These are phyloP conservation scores for Proales similis DNA, from an alignment of 1,140 invertebrate genomes.

Conservation along the genomic window DNA sequence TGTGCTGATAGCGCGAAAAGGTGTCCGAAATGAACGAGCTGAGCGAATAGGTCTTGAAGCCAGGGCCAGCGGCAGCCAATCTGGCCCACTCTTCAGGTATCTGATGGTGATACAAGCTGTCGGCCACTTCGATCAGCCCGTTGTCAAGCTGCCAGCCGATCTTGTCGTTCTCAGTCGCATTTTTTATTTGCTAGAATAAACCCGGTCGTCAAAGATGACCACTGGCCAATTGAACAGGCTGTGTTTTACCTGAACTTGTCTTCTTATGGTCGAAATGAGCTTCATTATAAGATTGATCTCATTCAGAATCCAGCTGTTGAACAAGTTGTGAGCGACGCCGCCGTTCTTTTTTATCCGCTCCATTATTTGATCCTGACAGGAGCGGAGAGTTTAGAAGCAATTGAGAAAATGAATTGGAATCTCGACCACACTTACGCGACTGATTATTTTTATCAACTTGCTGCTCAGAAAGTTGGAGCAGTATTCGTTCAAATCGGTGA, in stretches of 20 bases:
- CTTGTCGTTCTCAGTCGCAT: constrained; percentile 45
- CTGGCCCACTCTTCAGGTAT: constrained; percentile 45
- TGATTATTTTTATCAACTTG: constrained; percentile 45
- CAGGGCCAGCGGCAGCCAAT: background rate
- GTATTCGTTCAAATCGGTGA: constrained; percentile 50
- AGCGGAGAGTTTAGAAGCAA: constrained; percentile 1
- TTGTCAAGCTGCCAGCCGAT: constrained; percentile 47
- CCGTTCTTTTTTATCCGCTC: constrained; percentile 50
- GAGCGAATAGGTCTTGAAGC: constrained; percentile 14
- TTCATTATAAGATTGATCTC: constrained; percentile 49
- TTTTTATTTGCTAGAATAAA: constrained; percentile 45
- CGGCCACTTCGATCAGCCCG: constrained; percentile 45
- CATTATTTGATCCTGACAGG: constrained; percentile 46
- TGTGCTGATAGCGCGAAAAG: constrained; percentile 46
- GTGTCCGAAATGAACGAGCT: constrained; percentile 47
- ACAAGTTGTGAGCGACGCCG: constrained; percentile 43
- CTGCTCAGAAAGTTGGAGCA: constrained; percentile 45
- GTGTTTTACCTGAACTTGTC: constrained; percentile 44
- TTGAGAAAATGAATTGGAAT: background rate
- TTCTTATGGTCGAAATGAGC: constrained; percentile 47
- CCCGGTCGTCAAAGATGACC: background rate
- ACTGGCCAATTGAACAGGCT: background rate
- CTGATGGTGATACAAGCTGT: constrained; percentile 48
- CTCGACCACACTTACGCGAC: background rate
- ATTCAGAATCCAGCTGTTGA: constrained; percentile 50